Evolutionary conservation across 1,140 invertebrate species (phyloP).

Genomic region (Alviniconcha marisindica): DNA sequence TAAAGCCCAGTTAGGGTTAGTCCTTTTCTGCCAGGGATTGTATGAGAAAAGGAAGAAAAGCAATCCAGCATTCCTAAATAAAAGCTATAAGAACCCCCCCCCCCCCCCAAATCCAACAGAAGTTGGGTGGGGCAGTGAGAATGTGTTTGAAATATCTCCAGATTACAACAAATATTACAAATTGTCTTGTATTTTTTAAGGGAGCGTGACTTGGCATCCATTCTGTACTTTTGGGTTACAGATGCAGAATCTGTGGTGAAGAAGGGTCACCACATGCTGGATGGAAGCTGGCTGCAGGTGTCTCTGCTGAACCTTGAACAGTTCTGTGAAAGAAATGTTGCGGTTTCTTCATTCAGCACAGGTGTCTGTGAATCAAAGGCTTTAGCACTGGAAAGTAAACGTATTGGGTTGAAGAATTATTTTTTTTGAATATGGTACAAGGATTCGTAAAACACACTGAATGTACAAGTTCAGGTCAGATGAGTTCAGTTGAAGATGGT

Average conservation of each 20-base stretch:
- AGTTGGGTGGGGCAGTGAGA: too few species aligned
- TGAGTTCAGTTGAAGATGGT: not conserved
- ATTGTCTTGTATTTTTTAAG: too few species aligned
- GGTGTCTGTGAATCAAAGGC: not conserved
- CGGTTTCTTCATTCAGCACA: not conserved
- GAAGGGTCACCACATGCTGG: not conserved
- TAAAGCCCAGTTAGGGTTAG: too few species aligned
- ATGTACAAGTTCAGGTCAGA: not conserved
- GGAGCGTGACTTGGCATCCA: too few species aligned
- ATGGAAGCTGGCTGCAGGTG: not conserved
- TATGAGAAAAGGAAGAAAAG: too few species aligned
- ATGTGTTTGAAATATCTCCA: too few species aligned
- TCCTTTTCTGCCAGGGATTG: too few species aligned
- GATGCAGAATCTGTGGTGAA: constrained; percentile 14
- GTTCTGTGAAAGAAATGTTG: not conserved
- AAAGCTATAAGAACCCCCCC: too few species aligned
- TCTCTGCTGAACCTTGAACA: not conserved
- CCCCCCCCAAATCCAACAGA: too few species aligned
- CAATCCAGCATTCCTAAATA: too few species aligned
- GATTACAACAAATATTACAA: too few species aligned
- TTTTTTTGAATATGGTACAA: not conserved
- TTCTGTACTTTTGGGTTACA: too few species aligned
- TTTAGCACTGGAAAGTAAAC: not conserved
- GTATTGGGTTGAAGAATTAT: not conserved
- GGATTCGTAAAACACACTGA: not conserved